Evolutionary conservation across 2,113 vertebrate species (phyloP).

Genomic region (Canis aureus): DNA sequence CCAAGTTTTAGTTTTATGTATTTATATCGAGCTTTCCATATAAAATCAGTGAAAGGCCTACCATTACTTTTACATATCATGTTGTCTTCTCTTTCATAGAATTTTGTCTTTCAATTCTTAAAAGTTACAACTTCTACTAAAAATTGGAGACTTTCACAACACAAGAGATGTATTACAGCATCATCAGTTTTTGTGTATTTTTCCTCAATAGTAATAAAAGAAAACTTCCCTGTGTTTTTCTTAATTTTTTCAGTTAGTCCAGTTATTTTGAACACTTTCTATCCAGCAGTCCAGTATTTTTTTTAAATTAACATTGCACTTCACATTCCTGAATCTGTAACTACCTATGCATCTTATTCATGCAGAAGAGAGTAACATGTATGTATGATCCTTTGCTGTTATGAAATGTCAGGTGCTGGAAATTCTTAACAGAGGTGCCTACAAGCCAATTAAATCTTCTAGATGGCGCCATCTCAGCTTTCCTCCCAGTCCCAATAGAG

Average conservation of each 20-base stretch:
- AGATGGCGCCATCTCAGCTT: constrained; percentile 39
- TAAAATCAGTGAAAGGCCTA: not conserved
- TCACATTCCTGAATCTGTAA: not conserved
- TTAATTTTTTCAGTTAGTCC: not conserved
- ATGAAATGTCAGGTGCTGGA: not conserved
- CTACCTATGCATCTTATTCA: not conserved
- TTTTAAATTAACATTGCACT: not conserved
- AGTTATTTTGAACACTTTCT: not conserved
- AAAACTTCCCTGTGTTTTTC: not conserved
- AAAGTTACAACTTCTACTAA: not conserved
- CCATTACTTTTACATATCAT: not conserved
- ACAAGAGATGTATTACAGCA: not conserved
- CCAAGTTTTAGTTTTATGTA: not conserved
- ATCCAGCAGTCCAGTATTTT: not conserved
- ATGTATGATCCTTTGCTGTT: not conserved
- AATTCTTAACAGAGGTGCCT: constrained; percentile 43
- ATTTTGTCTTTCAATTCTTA: not conserved
- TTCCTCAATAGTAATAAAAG: not conserved
- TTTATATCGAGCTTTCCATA: not conserved
- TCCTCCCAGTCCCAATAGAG: constrained; percentile 33
- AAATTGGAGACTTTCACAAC: not conserved
- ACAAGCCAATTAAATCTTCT: constrained; percentile 64
- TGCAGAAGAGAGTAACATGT: not conserved
- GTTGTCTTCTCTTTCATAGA: not conserved
- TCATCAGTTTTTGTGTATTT: not conserved